A percentile compares a stretch with the other conserved stretches of the same genome.
Evolutionary conservation across 2,113 vertebrate species (phyloP).

Genomic region (Gallinago media): DNA sequence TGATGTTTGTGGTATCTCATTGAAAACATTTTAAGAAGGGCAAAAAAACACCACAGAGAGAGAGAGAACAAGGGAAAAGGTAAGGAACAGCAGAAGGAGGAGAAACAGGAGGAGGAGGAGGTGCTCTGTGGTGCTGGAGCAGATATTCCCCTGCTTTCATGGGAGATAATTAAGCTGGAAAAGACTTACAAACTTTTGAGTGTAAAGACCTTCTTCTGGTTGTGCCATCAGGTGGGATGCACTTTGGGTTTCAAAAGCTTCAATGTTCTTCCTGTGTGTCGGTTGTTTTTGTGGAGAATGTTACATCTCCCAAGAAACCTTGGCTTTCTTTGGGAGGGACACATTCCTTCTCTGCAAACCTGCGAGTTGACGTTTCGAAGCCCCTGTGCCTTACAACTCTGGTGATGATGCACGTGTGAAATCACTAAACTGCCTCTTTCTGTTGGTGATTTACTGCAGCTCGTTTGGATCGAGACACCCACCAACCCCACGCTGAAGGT

Average conservation of each 20-base stretch:
- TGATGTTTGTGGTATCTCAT: background rate
- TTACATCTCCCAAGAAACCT: background rate
- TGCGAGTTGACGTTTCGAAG: background rate
- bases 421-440: background rate
- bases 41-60: background rate
- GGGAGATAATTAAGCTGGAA: background rate
- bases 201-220: background rate
- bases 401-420: no score
- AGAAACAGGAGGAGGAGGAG: background rate
- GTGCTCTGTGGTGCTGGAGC: background rate
- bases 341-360: background rate
- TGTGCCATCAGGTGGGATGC: background rate
- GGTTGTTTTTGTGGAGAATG: background rate
- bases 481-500: slow-evolving; percentile 92
- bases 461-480: slow-evolving; percentile 94
- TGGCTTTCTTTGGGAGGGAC: background rate
- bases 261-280: background rate
- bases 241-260: background rate
- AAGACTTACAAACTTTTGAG: background rate
- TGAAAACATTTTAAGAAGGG: background rate
- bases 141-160: background rate
- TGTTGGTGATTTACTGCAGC: slow-evolving; percentile 71
- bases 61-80: background rate
- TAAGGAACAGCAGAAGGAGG: background rate
- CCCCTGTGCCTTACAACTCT: background rate